These are phyloP conservation scores for Trichonephila clavipes DNA, from an alignment of 1,140 invertebrate species.

Conservation along the genomic window DNA sequence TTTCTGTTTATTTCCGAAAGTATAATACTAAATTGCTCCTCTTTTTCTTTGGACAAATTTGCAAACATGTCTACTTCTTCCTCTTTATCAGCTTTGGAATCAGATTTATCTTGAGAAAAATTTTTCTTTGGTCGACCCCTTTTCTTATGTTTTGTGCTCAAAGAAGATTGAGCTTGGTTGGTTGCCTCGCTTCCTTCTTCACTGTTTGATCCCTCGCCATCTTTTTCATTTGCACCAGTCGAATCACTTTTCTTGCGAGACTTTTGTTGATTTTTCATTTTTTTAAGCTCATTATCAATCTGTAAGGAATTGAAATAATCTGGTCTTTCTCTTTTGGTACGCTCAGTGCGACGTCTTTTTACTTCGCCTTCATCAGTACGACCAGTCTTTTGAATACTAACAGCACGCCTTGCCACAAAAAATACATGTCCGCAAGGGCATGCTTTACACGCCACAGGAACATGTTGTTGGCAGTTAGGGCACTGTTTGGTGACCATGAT, in stretches of 20 bases:
- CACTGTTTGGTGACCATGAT: conserved; percentile 75
- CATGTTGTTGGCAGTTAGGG: conserved; percentile 82
- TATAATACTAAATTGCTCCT: conserved; percentile 80
- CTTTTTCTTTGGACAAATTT: conserved; percentile 80
- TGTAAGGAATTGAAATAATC: conserved; percentile 92
- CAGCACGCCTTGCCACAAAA: conserved; percentile 85
- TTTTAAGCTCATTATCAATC: conserved; percentile 87
- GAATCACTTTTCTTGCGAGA: conserved; percentile 54
- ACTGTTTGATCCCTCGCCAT: conserved; percentile 75
- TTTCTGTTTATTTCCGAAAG: conserved; percentile 81
- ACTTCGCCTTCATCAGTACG: conserved; percentile 79
- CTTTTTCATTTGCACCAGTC: conserved; percentile 59
- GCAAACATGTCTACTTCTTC: conserved; percentile 80
- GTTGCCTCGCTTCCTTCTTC: conserved; percentile 69
- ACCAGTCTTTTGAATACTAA: conserved; percentile 74
- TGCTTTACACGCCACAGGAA: conserved; percentile 89
- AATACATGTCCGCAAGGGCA: conserved; percentile 90
- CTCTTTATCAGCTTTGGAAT: conserved; percentile 78
- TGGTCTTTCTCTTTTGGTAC: conserved; percentile 88
- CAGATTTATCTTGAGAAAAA: conserved; percentile 53
- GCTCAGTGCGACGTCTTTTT: conserved; percentile 85
- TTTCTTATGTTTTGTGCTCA: conserved; percentile 62
- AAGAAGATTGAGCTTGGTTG: neutral
- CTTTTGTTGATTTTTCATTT: conserved; percentile 79
- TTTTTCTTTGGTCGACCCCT: conserved; percentile 76